These are phyloP conservation scores for Lutjanus argentimaculatus DNA, from an alignment of 2,797 vertebrate genomes.

Conservation along the genomic window DNA sequence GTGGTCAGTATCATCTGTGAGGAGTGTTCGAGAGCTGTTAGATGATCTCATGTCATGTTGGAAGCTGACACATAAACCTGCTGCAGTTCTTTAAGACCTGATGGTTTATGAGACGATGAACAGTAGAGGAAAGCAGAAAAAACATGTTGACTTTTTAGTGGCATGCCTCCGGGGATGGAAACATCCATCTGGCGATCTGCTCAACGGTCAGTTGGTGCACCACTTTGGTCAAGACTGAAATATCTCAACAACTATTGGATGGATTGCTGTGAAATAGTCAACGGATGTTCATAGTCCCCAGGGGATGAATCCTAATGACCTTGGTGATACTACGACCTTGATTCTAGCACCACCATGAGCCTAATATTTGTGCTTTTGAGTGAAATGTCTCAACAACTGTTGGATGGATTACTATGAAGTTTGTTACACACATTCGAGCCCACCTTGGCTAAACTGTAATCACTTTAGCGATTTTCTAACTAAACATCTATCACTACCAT, in stretches of 20 bases:
- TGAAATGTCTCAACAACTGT: not conserved
- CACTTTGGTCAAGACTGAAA: too few species aligned
- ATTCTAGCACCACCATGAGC: too few species aligned
- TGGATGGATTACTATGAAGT: not conserved
- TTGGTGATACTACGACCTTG: too few species aligned
- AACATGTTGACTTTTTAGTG: not conserved
- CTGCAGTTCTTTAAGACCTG: not conserved
- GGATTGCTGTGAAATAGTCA: too few species aligned
- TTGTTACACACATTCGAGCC: not conserved
- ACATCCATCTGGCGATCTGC: not conserved
- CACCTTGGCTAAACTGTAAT: not conserved
- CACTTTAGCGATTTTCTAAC: not conserved
- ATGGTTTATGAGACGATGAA: not conserved
- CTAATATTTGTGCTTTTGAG: too few species aligned
- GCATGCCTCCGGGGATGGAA: not conserved
- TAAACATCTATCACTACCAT: not conserved
- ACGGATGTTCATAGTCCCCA: too few species aligned
- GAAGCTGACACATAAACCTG: constrained; percentile 5
- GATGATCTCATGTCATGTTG: not conserved
- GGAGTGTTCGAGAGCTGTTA: not conserved
- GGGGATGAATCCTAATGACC: too few species aligned
- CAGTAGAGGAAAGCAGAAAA: not conserved
- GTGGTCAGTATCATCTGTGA: constrained; percentile 14
- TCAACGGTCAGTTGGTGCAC: too few species aligned
- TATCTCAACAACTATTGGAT: too few species aligned